Evolutionary conservation across 2,888 invertebrate species (phyloP).

Genomic region (Acanthosoma haemorrhoidale): DNA sequence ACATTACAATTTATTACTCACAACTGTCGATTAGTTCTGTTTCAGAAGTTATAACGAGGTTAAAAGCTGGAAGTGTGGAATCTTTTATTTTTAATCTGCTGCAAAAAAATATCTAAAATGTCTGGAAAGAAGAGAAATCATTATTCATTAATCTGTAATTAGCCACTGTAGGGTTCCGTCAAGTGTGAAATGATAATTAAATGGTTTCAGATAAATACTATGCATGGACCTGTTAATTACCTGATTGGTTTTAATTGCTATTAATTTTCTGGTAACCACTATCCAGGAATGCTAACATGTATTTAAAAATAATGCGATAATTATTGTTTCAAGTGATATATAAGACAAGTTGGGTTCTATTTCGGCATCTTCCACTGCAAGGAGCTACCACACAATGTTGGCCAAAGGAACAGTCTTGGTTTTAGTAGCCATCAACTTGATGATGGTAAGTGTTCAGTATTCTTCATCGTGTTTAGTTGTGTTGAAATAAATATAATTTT

Average conservation of each 20-base stretch:
- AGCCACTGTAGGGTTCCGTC: not conserved
- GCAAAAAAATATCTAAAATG: no score
- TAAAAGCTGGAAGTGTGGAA: no score
- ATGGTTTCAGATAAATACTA: not conserved
- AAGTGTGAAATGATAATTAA: not conserved
- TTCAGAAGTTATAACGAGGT: no score
- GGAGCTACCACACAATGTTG: not conserved
- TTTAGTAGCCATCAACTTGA: not conserved
- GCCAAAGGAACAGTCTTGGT: not conserved
- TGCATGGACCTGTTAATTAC: not conserved
- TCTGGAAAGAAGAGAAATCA: no score
- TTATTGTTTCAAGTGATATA: not conserved
- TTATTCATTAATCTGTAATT: no score
- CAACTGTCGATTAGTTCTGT: no score
- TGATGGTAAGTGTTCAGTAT: constrained; percentile 14
- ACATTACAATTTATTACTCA: no score
- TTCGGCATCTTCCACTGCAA: not conserved
- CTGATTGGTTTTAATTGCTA: not conserved
- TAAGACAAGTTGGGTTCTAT: not conserved
- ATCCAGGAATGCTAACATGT: not conserved
- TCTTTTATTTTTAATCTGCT: no score
- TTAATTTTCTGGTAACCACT: not conserved
- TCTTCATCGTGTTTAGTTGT: no score
- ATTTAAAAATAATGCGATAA: not conserved
- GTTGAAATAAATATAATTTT: no score